Evolutionary conservation across 2,888 invertebrate genomes (phyloP).

Genomic region (Pollenia amentaria): DNA sequence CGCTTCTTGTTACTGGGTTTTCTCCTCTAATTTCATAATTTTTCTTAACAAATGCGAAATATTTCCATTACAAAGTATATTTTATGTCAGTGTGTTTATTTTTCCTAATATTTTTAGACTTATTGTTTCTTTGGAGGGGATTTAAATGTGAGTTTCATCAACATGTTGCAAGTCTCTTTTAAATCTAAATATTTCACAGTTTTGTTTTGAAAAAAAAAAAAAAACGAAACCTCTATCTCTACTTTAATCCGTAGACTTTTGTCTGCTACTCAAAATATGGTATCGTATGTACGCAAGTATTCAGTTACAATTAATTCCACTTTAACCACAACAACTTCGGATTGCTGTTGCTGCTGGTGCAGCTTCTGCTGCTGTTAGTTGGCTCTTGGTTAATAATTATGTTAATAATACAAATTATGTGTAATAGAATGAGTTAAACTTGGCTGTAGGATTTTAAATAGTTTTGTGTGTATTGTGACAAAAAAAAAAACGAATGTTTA

Average conservation of each 20-base stretch:
- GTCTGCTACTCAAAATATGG: slow-evolving; percentile 13
- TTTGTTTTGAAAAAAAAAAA: slow-evolving; percentile 40
- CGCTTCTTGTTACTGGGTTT: slow-evolving; percentile 18
- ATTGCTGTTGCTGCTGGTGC: neutral
- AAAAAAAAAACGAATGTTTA: slow-evolving; percentile 13
- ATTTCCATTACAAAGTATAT: slow-evolving; percentile 50
- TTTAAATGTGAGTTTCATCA: slow-evolving; percentile 54
- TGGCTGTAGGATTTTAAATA: slow-evolving; percentile 40
- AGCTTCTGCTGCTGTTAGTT: neutral
- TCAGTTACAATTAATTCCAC: slow-evolving; percentile 64
- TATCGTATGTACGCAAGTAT: slow-evolving; percentile 27
- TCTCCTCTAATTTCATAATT: slow-evolving; percentile 58
- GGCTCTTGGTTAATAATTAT: slow-evolving; percentile 71
- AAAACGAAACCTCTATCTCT: slow-evolving; percentile 17
- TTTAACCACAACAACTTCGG: slow-evolving; percentile 54
- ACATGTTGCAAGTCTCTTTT: slow-evolving; percentile 63
- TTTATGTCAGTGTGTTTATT: slow-evolving; percentile 59
- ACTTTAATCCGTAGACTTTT: slow-evolving; percentile 31
- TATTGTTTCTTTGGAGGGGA: slow-evolving; percentile 22
- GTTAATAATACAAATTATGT: slow-evolving; percentile 69
- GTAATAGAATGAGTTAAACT: slow-evolving; percentile 63
- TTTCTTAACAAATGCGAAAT: slow-evolving; percentile 47
- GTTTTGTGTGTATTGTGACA: neutral
- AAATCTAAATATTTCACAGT: slow-evolving; percentile 64
- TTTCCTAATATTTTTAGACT: slow-evolving; percentile 32